Base-by-base conservation (phyloP, 2,113 vertebrate species). In the Herpailurus yagouaroundi region DNA sequence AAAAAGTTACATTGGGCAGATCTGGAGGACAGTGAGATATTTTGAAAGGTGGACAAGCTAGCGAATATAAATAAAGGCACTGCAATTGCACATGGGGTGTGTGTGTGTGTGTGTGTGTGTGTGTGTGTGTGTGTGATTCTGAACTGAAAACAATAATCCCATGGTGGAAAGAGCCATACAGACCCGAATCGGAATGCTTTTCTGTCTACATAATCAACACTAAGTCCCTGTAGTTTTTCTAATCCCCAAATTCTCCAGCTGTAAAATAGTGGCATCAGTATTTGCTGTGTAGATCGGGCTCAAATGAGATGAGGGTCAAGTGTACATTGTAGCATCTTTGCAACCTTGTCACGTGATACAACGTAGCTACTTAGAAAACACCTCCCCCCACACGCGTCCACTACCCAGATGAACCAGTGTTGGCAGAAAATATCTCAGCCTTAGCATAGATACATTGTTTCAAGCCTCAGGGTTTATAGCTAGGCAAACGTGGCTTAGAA, bases 161-260 rank as follows among this genome's bases (percentile, higher is more conserved):
- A 41, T 85, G 29, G n/a, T 81, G 27, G 45, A 52, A 91, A 66
- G 50, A 91, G 27, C 12, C 36, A 41, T 33, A 77, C 1, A 93
- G n/a, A 66, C 60, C 19, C 82, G 83, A 89, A 83, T 14, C 31
- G 50, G 21, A 91, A 85, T 64, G 45, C 23, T 79, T 92, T 83
- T 76, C n/a, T 96, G 55, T 96, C 48, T 4, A 0, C 63, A 88
- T 96, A 96, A 97, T 91, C 94, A 97, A 50, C 23, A 55, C 13
- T 52, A 69, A 50, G 27, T 80, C 38, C 64, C 2, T 27, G 38
- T 31, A 60, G 25, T 29, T 93, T 52, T 85, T 82, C 33, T 68
- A 18, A 41, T 27, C 6, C 16, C 31, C 52, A 7, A 13, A 81
- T 93, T 68, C 31, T 41, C 68, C 23, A 93, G 4, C 41, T 81